A percentile compares a stretch with the other conserved stretches of the same genome.
Conservation (phyloP, 2,797 vertebrate genomes). For the Masticophis lateralis region DNA sequence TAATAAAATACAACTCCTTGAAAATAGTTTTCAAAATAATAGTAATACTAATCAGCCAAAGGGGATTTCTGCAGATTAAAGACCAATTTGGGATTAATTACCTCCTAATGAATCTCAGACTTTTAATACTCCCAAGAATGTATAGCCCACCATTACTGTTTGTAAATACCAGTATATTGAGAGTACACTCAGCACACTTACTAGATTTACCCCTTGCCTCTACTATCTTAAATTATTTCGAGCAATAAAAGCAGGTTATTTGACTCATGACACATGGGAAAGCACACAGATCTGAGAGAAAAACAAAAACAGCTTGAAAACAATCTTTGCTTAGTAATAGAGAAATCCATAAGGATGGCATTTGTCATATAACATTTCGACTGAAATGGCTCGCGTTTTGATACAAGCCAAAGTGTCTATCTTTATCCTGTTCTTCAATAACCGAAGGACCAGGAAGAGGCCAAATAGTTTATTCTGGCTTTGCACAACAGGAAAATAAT, state of each 20-base stretch:
- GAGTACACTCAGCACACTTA: neutral
- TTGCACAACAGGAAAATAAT: neutral
- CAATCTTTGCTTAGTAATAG: neutral
- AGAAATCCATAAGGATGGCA: neutral
- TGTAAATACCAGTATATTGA: slow-evolving; percentile 16
- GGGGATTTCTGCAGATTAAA: slow-evolving; percentile 45
- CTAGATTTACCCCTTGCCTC: neutral
- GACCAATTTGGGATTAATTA: slow-evolving; percentile 35
- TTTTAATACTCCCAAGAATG: slow-evolving; percentile 30
- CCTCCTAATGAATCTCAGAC: slow-evolving; percentile 46
- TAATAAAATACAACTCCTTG: slow-evolving; percentile 12
- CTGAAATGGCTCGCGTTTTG: neutral
- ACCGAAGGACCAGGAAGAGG: neutral
- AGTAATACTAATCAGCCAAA: slow-evolving; percentile 29
- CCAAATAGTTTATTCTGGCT: slow-evolving; percentile 2
- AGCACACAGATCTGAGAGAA: neutral
- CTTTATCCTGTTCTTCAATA: neutral
- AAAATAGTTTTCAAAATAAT: slow-evolving; percentile 26
- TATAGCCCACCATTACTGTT: slow-evolving; percentile 16
- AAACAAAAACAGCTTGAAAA: neutral
- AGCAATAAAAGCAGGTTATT: slow-evolving; percentile 6
- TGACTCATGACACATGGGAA: slow-evolving; percentile 32
- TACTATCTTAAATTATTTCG: slow-evolving; percentile 10
- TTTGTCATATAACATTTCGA: neutral
- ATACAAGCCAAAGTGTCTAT: neutral